Base-by-base conservation (phyloP, 2,113 vertebrate species). In the Hiodon alosoides region DNA sequence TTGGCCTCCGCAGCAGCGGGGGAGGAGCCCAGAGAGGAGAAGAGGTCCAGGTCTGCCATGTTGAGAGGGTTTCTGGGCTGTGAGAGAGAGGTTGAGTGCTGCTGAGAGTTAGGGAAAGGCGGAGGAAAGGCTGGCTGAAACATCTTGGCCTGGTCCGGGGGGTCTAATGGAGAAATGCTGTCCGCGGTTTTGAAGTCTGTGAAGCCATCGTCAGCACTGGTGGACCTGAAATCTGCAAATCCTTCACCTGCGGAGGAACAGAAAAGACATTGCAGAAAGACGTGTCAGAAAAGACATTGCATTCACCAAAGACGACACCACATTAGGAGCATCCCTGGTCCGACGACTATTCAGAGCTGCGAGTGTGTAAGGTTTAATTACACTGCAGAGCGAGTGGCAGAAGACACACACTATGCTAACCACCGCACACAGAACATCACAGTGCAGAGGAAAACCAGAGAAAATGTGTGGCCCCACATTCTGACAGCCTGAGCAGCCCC, bases 171-270 rank as follows among this genome's bases (percentile, higher is more conserved):
- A 81, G 96, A 96, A 84, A 96, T 9, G 83, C 93, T 95, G 90
- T 98, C 94, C 31, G 96, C 95, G 4, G 97, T 98, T 92, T 99
- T 99, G 88, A 97, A 98, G 91, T 99, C 96, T 76, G 95, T 95
- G 92, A 98, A 99, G 82, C 95, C 93, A 55, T 98, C 96, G 31
- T 98, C 97, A 2, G 89, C 71, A 79, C 91, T 90, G 76, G 90
- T 76, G 72, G 94, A 93, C 86, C 94, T 96, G 91, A 98, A 96
- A 88, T 98, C 95, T 79, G 94, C 90, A 87, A 97, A 97, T 87
- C 90, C 93, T 81, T 98, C 96, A 79, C 94, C 97, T 99, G 89
- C 17, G 83, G 65, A 55, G n/a, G 48, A 62, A 57, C 66, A 77
- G 75, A 46, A 66, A 54, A 57, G 51, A 64, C 2, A 48, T 55